Base-by-base conservation (phyloP, 2,888 invertebrate genomes). In the Volucella zonaria region DNA sequence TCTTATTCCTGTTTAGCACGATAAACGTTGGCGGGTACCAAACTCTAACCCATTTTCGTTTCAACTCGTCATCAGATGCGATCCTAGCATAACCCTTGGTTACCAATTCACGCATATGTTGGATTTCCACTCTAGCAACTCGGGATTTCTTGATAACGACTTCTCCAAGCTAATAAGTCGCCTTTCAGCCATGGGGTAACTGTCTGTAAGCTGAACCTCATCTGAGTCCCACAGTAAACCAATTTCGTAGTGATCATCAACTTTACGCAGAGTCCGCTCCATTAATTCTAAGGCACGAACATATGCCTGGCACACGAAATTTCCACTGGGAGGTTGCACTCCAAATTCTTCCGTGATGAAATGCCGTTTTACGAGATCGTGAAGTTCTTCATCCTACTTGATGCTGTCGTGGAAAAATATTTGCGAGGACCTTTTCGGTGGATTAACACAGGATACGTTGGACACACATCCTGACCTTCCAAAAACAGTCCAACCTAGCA, bases 301-400 rank as follows among this genome's bases (percentile, higher is more conserved):
- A n/a, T 66, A 67, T 11, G 40, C 42, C 14, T 47, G 42, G n/a
- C 47, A 54, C 2, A 73, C 47, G 15, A 79, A 67, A 1, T 67
- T 43, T 43, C 31, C 47, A 1, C 40, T 67, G 1, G 58, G 52
- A 1, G 66, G 52, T 9, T 31, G 47, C 12, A 79, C 73, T 45
- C 73, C 73, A 38, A 79, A 79, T 14, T 79, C 67, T 40, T 73
- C 73, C 9, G 59, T 79, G 11, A 54, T 42, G 14, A 79, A 73
- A 49, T 79, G 52, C 0, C 15, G 56, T 42, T 78, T 71, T 1
- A 78, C 62, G 8, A 64, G 11, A 6, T 71, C 51, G 42, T 78
- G 71, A 0, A 78, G 31, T 3, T 66, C 43, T 2, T 71, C 64
- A 43, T 77, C 68, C n/a, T 52, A 38, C 18, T 62, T 70, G 3